phyloP scores from a whole-genome alignment of 1,140 invertebrate species.

The Papilio xuthus region DNA sequence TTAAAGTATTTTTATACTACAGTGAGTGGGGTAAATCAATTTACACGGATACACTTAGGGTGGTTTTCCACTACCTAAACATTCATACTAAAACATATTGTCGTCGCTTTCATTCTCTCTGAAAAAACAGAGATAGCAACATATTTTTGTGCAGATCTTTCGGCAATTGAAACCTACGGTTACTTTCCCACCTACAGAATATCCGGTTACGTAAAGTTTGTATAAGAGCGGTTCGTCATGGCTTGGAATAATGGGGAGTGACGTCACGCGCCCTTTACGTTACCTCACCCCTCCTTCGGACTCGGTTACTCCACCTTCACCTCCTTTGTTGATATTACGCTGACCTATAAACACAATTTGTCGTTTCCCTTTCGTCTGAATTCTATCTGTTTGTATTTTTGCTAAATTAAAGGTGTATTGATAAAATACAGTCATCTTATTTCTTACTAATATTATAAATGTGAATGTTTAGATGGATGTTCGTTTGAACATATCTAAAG shows the following conservation, averaged over 20 bases:
- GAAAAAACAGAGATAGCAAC: no score
- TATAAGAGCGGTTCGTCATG: conserved; percentile 37
- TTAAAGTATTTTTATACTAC: neutral
- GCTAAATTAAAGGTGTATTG: neutral
- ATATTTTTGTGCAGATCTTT: neutral
- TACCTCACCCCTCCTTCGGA: conserved; percentile 26
- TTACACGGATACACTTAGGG: neutral
- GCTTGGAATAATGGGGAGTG: conserved; percentile 43
- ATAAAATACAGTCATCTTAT: neutral
- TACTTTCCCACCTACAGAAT: conserved; percentile 27
- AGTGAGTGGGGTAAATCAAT: neutral
- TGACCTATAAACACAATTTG: conserved; percentile 75
- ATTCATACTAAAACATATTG: no score
- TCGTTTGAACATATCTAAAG: no score
- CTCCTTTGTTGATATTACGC: conserved; percentile 62
- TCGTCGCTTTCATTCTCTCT: neutral
- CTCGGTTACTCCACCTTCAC: conserved; percentile 5
- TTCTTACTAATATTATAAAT: no score
- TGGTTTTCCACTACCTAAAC: no score
- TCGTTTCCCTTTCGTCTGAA: conserved; percentile 42
- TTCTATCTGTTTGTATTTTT: neutral
- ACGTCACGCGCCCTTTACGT: conserved; percentile 40
- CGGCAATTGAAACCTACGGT: neutral
- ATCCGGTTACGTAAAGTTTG: conserved; percentile 29
- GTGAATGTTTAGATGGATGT: no score